Evolutionary conservation across 2,797 vertebrate species (phyloP).

Genomic region (Channa striata): DNA sequence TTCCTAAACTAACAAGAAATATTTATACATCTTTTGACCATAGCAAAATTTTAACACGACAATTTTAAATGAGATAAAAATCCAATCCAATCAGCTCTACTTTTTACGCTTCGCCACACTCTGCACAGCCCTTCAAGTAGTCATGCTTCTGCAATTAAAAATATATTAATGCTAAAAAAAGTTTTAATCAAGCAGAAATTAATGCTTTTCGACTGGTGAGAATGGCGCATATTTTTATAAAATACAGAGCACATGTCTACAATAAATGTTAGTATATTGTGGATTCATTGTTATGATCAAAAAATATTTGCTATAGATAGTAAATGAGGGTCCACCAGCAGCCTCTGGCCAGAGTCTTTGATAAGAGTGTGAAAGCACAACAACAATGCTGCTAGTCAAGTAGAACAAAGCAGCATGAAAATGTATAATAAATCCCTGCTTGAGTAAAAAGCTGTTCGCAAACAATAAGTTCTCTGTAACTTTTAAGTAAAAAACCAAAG

Average conservation of each 20-base stretch:
- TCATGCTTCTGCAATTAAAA: too few relatives aligned
- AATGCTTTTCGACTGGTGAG: too few relatives aligned
- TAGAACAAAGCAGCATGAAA: conserved; percentile 59
- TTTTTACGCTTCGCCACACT: too few relatives aligned
- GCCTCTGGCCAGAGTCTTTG: conserved; percentile 35
- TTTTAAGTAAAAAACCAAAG: conserved; percentile 63
- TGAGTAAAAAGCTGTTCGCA: conserved; percentile 68
- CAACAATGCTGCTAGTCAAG: conserved; percentile 54
- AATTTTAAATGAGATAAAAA: conserved; percentile 49
- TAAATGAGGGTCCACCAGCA: conserved; percentile 14
- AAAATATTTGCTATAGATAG: neutral
- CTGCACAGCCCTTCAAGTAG: too few relatives aligned
- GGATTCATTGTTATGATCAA: too few relatives aligned
- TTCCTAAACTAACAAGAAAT: conserved; percentile 17
- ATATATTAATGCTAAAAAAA: too few relatives aligned
- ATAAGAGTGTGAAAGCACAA: conserved; percentile 49
- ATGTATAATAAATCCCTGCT: conserved; percentile 69
- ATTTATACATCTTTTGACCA: too few relatives aligned
- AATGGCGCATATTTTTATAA: too few relatives aligned
- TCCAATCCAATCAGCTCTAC: conserved; percentile 42
- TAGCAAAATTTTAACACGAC: too few relatives aligned
- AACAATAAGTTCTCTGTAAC: conserved; percentile 66
- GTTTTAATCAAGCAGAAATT: too few relatives aligned
- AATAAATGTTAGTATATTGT: too few relatives aligned
- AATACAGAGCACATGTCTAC: too few relatives aligned